Percentiles rank a stretch among this genome's conserved stretches.
phyloP scores from a whole-genome alignment of 2,113 vertebrate species.

The Thalassoma bifasciatum region DNA sequence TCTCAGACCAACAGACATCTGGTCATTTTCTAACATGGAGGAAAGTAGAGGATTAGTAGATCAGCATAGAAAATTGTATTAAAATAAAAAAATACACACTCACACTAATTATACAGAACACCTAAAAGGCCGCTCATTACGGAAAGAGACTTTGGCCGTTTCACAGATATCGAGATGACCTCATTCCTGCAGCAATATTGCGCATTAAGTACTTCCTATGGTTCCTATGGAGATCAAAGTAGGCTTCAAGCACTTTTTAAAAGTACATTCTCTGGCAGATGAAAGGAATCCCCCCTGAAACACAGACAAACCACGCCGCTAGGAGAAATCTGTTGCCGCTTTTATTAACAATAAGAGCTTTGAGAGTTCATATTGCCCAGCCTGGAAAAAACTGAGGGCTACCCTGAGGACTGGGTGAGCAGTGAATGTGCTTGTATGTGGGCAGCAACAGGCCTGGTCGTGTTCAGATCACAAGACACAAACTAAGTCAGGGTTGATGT shows the following conservation, averaged over 20 bases:
- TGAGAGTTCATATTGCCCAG: conserved; percentile 30
- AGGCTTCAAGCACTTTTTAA: conserved; percentile 31
- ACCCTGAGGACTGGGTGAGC: conserved; percentile 17
- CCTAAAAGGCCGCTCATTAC: conserved; percentile 36
- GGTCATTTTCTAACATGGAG: too few relatives aligned
- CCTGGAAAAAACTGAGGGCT: conserved; percentile 27
- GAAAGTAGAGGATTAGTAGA: too few relatives aligned
- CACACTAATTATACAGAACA: not conserved
- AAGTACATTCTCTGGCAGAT: conserved; percentile 35
- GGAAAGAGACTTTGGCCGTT: not conserved
- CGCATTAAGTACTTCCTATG: conserved; percentile 8
- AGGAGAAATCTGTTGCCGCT: conserved; percentile 41
- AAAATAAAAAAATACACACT: not conserved
- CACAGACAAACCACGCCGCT: not conserved
- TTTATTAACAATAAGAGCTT: conserved; percentile 46
- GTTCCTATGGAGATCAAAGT: conserved; percentile 51
- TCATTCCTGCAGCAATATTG: conserved; percentile 19
- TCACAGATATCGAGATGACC: conserved; percentile 31
- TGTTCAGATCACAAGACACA: conserved; percentile 17
- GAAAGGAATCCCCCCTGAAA: conserved; percentile 53
- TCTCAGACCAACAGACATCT: too few relatives aligned
- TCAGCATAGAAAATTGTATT: too few relatives aligned
- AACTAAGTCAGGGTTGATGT: not conserved
- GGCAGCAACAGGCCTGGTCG: conserved; percentile 24
- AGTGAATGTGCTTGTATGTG: conserved; percentile 17